phyloP scores from a whole-genome alignment of 2,113 vertebrate genomes.

The Hemiscyllium ocellatum region DNA sequence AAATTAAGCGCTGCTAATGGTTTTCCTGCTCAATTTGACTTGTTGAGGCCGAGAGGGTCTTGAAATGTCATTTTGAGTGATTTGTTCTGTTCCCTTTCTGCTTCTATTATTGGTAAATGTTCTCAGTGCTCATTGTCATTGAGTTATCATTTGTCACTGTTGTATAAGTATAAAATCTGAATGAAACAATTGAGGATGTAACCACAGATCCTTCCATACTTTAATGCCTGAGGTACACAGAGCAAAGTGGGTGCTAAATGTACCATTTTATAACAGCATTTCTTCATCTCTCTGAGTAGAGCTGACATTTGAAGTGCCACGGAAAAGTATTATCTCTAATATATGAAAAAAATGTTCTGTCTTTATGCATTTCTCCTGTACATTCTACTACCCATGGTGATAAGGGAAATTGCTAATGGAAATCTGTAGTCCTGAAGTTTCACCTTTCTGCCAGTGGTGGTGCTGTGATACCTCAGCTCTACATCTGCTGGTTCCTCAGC shows the following conservation, averaged over 20 bases:
- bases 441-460: background rate
- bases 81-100: background rate
- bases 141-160: slow-evolving; percentile 9
- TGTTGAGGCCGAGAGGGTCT: background rate
- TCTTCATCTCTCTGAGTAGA: background rate
- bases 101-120: slow-evolving; percentile 13
- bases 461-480: background rate
- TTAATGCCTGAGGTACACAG: background rate
- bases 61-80: background rate
- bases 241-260: background rate
- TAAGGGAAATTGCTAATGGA: background rate
- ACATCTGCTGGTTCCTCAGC: background rate
- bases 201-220: background rate
- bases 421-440: background rate
- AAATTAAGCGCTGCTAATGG: background rate
- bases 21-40: background rate
- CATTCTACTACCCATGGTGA: background rate
- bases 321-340: background rate
- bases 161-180: background rate
- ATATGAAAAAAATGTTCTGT: background rate
- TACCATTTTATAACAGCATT: background rate
- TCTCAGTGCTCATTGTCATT: background rate
- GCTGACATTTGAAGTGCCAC: background rate
- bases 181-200: slow-evolving; percentile 16
- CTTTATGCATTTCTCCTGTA: background rate